Evolutionary conservation across 1,140 invertebrate species (phyloP).

Genomic region (Drosophila saltans): DNA sequence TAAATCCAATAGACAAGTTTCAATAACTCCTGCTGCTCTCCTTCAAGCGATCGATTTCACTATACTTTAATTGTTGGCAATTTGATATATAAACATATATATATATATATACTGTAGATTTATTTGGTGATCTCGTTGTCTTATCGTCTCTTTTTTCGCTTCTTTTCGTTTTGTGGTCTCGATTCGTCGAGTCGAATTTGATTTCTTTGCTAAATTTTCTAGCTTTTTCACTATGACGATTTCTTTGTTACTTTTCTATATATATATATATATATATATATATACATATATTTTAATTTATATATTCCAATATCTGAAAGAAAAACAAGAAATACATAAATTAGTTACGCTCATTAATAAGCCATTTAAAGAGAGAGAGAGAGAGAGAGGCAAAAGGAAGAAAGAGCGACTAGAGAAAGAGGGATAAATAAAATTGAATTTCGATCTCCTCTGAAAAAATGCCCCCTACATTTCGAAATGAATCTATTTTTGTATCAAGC

Average conservation of each 20-base stretch:
- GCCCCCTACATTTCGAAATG: conserved; percentile 73
- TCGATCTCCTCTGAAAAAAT: conserved; percentile 46
- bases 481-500: conserved; percentile 68
- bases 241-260: conserved; percentile 18
- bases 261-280: background rate
- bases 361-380: conserved; percentile 45
- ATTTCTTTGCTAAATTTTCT: background rate
- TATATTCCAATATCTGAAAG: conserved; percentile 37
- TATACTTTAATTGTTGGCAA: background rate
- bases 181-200: background rate
- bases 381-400: conserved; percentile 3
- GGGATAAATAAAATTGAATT: conserved; percentile 19
- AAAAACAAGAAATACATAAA: conserved; percentile 14
- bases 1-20: background rate
- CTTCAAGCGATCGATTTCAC: background rate
- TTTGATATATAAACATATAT: background rate
- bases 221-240: background rate
- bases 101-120: background rate
- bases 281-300: conserved; percentile 3
- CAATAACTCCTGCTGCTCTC: too few relatives aligned
- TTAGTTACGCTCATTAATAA: conserved; percentile 53
- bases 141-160: conserved; percentile 6
- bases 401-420: conserved; percentile 22
- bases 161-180: background rate
- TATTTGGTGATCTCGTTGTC: background rate